Percentiles rank a stretch among this genome's conserved stretches.
These are phyloP conservation scores for Euschistus heros DNA, from an alignment of 1,140 invertebrate genomes.

Conservation along the genomic window DNA sequence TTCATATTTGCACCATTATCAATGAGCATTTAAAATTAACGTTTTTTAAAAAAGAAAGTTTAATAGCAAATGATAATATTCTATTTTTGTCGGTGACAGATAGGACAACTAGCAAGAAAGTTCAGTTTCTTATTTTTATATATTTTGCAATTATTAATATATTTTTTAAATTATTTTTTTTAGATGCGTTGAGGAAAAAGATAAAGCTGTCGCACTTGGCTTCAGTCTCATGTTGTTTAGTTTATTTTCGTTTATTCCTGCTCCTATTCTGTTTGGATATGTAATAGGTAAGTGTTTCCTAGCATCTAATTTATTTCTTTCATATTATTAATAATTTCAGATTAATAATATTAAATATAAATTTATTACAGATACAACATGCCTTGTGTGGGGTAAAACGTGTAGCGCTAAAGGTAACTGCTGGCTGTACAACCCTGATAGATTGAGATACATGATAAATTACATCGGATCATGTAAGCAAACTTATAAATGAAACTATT, in stretches of 20 bases:
- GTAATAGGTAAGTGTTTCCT: conserved; percentile 46
- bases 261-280: conserved; percentile 59
- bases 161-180: too few relatives aligned
- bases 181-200: conserved; percentile 57
- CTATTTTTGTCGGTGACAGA: too few relatives aligned
- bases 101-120: too few relatives aligned
- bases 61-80: too few relatives aligned
- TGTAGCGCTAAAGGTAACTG: conserved; percentile 59
- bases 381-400: conserved; percentile 61
- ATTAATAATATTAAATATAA: background rate
- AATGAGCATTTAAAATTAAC: too few relatives aligned
- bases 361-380: conserved; percentile 36
- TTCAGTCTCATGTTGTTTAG: conserved; percentile 54
- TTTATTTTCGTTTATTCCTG: conserved; percentile 56
- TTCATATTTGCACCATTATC: too few relatives aligned
- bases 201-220: conserved; percentile 59
- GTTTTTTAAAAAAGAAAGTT: too few relatives aligned
- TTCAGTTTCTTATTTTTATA: too few relatives aligned
- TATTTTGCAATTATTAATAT: too few relatives aligned
- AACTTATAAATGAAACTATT: too few relatives aligned
- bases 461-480: conserved; percentile 48
- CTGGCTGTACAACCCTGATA: conserved; percentile 56
- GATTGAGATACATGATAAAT: conserved; percentile 51
- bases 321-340: too few relatives aligned
- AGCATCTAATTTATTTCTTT: too few relatives aligned